Conservation (phyloP, 2,113 vertebrate species). For the Protomyctophum bolini region DNA sequence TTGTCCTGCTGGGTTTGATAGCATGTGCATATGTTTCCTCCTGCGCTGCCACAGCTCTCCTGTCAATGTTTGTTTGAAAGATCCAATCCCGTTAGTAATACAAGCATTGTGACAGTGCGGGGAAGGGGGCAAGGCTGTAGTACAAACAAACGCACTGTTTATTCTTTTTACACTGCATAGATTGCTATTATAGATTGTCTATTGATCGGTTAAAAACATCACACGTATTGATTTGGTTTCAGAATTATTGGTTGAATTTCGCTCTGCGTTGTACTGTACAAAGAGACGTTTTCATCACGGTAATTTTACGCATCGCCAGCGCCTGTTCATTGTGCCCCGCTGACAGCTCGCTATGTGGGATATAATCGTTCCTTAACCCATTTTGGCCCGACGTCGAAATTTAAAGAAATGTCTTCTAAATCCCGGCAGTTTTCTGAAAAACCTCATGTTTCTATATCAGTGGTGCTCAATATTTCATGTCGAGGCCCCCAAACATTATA, state of each 20-base stretch:
- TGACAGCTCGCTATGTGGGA: constrained; percentile 51
- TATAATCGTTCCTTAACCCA: constrained; percentile 22
- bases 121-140: neutral
- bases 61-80: constrained; percentile 35
- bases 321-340: constrained; percentile 39
- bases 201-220: neutral
- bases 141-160: neutral
- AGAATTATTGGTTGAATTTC: constrained; percentile 16
- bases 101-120: constrained; percentile 12
- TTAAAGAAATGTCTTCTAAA: too few species aligned
- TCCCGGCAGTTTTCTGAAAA: too few species aligned
- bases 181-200: too few species aligned
- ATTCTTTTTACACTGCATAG: too few species aligned
- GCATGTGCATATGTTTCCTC: constrained; percentile 60
- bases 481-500: too few species aligned
- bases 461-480: too few species aligned
- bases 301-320: constrained; percentile 5
- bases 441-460: too few species aligned
- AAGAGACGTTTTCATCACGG: constrained; percentile 43
- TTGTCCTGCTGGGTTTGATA: constrained; percentile 51
- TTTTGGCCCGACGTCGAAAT: too few species aligned
- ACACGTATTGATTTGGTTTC: neutral
- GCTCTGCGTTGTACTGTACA: constrained; percentile 10
- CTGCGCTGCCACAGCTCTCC: constrained; percentile 28
- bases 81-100: constrained; percentile 34